These are phyloP conservation scores for Dicranocentrus wangi DNA, from an alignment of 2,888 invertebrate species.

Conservation along the genomic window DNA sequence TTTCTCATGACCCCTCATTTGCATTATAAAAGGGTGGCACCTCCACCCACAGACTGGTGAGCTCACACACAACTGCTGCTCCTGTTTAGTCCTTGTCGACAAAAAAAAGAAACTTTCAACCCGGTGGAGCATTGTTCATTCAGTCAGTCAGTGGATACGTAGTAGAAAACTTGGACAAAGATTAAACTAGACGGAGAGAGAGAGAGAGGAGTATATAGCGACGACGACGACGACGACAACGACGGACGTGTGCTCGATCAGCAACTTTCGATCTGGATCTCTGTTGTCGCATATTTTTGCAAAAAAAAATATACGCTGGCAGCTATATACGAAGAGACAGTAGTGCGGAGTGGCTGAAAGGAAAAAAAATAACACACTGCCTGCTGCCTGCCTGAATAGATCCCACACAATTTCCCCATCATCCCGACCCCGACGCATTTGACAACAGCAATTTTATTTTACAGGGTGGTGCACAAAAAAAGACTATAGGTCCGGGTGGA, in stretches of 20 bases:
- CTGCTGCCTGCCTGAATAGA: background rate
- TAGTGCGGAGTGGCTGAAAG: background rate
- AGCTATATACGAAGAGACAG: no score
- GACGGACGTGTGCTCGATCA: slow-evolving; percentile 20
- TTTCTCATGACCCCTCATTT: background rate
- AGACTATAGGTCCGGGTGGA: background rate
- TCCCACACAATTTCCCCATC: no score
- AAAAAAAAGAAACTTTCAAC: no score
- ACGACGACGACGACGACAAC: no score
- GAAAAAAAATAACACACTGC: background rate
- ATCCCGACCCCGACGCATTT: slow-evolving; percentile 3
- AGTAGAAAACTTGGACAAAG: background rate
- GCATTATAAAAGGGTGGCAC: background rate
- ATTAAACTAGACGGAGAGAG: slow-evolving; percentile 1
- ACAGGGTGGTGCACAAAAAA: slow-evolving; percentile 22
- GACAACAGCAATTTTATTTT: slow-evolving; percentile 39
- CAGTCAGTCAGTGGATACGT: background rate
- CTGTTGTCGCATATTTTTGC: slow-evolving; percentile 1
- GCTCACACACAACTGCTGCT: no score
- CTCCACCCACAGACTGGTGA: no score
- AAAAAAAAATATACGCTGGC: background rate
- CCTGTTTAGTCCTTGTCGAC: no score
- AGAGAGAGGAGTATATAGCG: no score
- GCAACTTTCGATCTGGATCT: slow-evolving; percentile 23
- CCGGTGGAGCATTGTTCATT: background rate